phyloP scores from a whole-genome alignment of 1,140 invertebrate species.

The Nasonia giraulti region DNA sequence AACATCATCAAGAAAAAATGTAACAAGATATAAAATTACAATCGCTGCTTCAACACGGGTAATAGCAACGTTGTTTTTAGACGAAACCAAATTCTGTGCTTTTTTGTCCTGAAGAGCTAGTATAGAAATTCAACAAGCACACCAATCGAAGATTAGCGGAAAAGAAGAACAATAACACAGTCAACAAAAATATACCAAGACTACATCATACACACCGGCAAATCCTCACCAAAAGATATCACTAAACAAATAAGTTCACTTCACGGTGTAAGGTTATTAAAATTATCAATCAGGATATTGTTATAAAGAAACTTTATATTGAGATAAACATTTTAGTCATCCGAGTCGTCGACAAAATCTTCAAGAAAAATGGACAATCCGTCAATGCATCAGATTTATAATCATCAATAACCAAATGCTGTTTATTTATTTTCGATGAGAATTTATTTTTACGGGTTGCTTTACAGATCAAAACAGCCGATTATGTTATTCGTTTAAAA shows the following conservation, averaged over 20 bases:
- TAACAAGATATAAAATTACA: not conserved
- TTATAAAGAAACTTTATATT: constrained; percentile 8
- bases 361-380: not conserved
- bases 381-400: not conserved
- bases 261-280: not conserved
- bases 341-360: not conserved
- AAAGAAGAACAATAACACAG: constrained; percentile 14
- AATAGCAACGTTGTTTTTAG: not conserved
- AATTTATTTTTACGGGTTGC: not conserved
- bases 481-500: not conserved
- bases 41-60: not conserved
- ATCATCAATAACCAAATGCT: not conserved
- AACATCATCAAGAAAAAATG: constrained; percentile 13
- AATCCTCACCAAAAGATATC: not conserved
- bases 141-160: not conserved
- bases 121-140: not conserved
- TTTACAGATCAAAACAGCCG: constrained; percentile 40
- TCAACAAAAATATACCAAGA: constrained; percentile 13
- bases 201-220: not conserved
- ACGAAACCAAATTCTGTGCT: not conserved
- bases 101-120: not conserved
- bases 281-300: not conserved
- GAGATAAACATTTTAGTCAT: constrained; percentile 18
- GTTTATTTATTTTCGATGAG: constrained; percentile 7
- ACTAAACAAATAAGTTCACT: not conserved